A percentile compares a stretch with the other conserved stretches of the same genome.
Conservation (phyloP, 2,113 vertebrate species). For the Pomatorhinus ruficollis region DNA sequence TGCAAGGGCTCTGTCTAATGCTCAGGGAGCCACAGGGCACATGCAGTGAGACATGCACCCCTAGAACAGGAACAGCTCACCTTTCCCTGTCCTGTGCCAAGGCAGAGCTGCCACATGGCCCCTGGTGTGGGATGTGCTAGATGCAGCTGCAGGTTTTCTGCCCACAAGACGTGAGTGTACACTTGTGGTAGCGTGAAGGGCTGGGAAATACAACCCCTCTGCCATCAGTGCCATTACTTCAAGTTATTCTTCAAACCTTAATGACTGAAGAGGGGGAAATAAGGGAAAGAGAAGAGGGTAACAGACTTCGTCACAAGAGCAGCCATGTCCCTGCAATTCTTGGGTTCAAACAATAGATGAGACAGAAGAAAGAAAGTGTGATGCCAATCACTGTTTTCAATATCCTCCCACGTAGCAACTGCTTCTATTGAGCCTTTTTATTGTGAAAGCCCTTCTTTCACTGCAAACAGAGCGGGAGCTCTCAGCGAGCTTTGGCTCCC, state of each 20-base stretch:
- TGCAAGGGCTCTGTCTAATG: neutral
- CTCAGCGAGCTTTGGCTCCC: neutral
- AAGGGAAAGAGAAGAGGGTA: neutral
- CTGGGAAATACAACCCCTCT: neutral
- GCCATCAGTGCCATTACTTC: fast-evolving
- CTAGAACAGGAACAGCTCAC: neutral
- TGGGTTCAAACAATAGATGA: neutral
- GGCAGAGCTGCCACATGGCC: fast-evolving
- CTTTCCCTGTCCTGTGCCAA: neutral
- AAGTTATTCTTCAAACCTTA: neutral
- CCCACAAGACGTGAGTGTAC: fast-evolving
- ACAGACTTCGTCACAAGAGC: neutral
- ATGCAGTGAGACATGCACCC: fast-evolving
- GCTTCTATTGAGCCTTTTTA: slow-evolving; percentile 68
- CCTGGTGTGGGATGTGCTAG: fast-evolving
- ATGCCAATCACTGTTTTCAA: slow-evolving; percentile 67
- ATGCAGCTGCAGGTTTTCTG: neutral
- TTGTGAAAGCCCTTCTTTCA: slow-evolving; percentile 61
- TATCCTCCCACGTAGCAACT: slow-evolving; percentile 62
- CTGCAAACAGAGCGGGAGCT: slow-evolving; percentile 34
- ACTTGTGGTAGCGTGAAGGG: fast-evolving
- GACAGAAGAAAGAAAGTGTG: slow-evolving; percentile 36
- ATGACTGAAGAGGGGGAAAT: neutral
- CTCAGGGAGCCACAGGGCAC: neutral
- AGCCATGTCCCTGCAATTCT: neutral